These are phyloP conservation scores for Pleuronectes platessa DNA, from an alignment of 2,113 vertebrate genomes.

Conservation along the genomic window DNA sequence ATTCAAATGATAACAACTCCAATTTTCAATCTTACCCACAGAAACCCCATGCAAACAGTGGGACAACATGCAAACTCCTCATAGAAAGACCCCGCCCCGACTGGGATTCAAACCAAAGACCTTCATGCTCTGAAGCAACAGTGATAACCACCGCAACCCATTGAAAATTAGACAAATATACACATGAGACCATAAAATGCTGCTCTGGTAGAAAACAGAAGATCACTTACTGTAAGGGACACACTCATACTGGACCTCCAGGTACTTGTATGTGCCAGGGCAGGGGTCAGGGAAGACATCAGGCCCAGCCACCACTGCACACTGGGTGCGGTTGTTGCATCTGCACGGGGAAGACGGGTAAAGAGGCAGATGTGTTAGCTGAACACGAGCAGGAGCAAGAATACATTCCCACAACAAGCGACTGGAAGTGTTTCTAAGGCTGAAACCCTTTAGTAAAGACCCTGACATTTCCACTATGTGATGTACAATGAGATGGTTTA, in stretches of 20 bases:
- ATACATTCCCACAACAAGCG: neutral
- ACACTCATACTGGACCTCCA: slow-evolving; percentile 90
- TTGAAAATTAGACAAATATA: too few relatives aligned
- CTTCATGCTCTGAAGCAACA: too few relatives aligned
- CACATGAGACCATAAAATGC: neutral
- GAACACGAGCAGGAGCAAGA: neutral
- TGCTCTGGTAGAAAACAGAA: neutral
- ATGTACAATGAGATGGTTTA: slow-evolving; percentile 12
- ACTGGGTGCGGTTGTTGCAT: slow-evolving; percentile 87
- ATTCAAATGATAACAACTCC: too few relatives aligned
- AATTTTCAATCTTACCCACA: too few relatives aligned
- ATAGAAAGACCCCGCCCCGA: too few relatives aligned
- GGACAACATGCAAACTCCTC: too few relatives aligned
- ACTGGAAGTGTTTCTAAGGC: neutral
- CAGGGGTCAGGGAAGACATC: slow-evolving; percentile 98
- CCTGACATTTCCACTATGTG: neutral
- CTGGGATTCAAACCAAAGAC: too few relatives aligned
- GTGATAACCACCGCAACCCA: too few relatives aligned
- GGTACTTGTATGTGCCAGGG: slow-evolving; percentile 97
- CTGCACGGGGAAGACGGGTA: slow-evolving; percentile 43
- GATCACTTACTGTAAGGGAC: slow-evolving; percentile 82
- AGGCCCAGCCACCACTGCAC: slow-evolving; percentile 94
- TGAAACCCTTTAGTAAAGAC: neutral
- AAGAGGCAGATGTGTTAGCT: slow-evolving; percentile 11
- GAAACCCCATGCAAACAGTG: too few relatives aligned